These are phyloP conservation scores for Labia minor DNA, from an alignment of 2,888 invertebrate genomes.

Conservation along the genomic window DNA sequence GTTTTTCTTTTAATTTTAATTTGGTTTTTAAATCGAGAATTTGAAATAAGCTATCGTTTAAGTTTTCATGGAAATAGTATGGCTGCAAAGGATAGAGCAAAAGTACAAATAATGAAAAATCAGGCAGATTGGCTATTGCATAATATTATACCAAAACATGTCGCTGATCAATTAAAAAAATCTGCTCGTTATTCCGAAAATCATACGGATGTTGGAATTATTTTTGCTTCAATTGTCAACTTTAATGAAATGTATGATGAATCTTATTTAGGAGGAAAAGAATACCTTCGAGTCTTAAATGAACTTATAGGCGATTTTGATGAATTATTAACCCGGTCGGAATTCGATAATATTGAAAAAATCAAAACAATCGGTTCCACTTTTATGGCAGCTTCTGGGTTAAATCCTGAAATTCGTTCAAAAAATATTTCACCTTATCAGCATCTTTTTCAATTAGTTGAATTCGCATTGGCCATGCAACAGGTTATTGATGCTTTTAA, in stretches of 20 bases:
- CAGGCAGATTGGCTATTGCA: slow-evolving; percentile 94
- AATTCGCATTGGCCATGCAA: slow-evolving; percentile 88
- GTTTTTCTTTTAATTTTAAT: slow-evolving; percentile 73
- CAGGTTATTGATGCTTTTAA: slow-evolving; percentile 78
- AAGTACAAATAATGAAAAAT: slow-evolving; percentile 84
- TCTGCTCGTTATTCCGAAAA: slow-evolving; percentile 91
- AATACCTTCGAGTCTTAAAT: slow-evolving; percentile 87
- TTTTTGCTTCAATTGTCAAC: slow-evolving; percentile 93
- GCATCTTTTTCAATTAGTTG: slow-evolving; percentile 78
- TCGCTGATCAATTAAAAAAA: slow-evolving; percentile 84
- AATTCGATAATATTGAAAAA: slow-evolving; percentile 84
- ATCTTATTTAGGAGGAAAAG: slow-evolving; percentile 86
- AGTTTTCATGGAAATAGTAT: slow-evolving; percentile 89
- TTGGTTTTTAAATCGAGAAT: slow-evolving; percentile 88
- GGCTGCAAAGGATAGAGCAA: slow-evolving; percentile 75
- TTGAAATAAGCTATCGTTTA: slow-evolving; percentile 85
- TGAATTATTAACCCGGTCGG: slow-evolving; percentile 69
- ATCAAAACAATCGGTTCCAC: slow-evolving; percentile 96
- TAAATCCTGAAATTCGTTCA: slow-evolving; percentile 68
- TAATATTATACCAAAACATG: slow-evolving; percentile 93
- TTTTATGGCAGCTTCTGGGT: slow-evolving; percentile 94
- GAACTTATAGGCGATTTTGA: slow-evolving; percentile 95
- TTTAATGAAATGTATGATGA: slow-evolving; percentile 98
- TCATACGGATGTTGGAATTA: slow-evolving; percentile 81
- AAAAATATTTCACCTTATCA: slow-evolving; percentile 58